Evolutionary conservation across 2,797 vertebrate species (phyloP), one percentile per base, ranked within the genome.

Genomic region (Anomalospiza imberbis): DNA sequence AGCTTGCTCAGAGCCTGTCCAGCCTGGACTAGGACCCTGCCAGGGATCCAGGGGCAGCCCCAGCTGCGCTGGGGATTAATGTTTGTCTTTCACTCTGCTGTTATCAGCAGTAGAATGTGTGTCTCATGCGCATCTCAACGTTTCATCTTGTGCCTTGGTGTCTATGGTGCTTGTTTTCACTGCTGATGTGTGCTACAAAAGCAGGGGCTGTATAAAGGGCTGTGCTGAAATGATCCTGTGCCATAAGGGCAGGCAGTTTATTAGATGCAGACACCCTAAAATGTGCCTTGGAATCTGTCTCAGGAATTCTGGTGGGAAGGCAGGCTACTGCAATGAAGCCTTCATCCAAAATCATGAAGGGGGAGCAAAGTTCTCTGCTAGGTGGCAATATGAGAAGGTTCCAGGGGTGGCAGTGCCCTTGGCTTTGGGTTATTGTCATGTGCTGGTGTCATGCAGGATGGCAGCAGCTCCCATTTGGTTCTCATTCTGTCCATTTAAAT

Each of bases 21-120:
- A 53, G 0, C 40, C 31, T 55, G 34, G 5, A 55, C 34, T 9
- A 13, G 86, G 31, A 2, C 21, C 12, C 15, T 24, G 0, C 31
- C 54, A 48, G 42, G 34, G 29, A 9, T 60, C 48, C 48, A 29
- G 53, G 29, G n/a, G 7, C 55, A 40, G 4, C 34, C 63, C 5
- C 68, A 60, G 4, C 9, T 73, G 2, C 40, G 40, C 76, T 47
- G 60, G 51, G 36, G 40, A 53, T 75, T 75, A 3, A 7, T 45
- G 19, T 47, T 84, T 55, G 55, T 45, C 31, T 47, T 67, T 66
- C 61, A 9, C 55, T 74, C 12, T 62, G 45, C 50, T 91, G 36
- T 79, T 51, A 3, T 9, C 25, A 74, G 86, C 88, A 88, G 61
- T 8, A 82, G 13, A n/a, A 19, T 16, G 12, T 50, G 62, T 87